Evolutionary conservation across 2,888 invertebrate genomes (phyloP), one percentile per base, ranked within the genome.

Genomic region (Noctua fimbriata): DNA sequence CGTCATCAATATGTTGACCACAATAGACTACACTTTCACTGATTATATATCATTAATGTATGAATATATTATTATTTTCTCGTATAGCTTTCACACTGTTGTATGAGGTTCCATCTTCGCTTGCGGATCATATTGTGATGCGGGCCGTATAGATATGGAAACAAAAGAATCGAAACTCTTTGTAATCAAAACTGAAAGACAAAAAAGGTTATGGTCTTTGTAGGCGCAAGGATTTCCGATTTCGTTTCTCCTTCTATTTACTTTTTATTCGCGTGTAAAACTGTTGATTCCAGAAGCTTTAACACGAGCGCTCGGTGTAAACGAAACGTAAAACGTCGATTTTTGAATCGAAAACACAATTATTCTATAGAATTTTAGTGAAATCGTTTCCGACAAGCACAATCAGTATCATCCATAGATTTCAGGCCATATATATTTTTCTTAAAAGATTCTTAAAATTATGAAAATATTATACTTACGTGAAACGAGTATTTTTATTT

Each of bases 21-120:
- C 75, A 78, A 81, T 69, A 58, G 36, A 67, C 44, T 18, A 67
- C 74, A 70, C 89, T 88, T 88, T 88, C 88, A 69, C 88, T 85
- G 76, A 78, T 79, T 70, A 58, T 79, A 83, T 78, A 79, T 84
- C 84, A 80, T 80, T 83, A 66, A 72, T 74, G 7, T 74, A n/a
- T 78, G 84, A 87, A 86, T 87, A 84, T 44, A 55, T 79, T 77
- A 79, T 58, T 66, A 82, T 83, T 49, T 76, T 79, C 67, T 65
- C 32, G 24, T 28, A 28, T 67, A 55, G n/a, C 86, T 86, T 86
- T 86, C 86, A 81, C 84, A 63, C 24, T 73, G 18, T 67, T 66
- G 77, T 65, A n/a, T n/a, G 73, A 24, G 49, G 36, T 76, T 55
- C 10, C 16, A 74, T 84, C 36, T 79, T 16, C 41, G 79, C 10